Evolutionary conservation across 1,140 invertebrate species (phyloP), one percentile per base, ranked within the genome.

Genomic region (Saccostrea glomerata): DNA sequence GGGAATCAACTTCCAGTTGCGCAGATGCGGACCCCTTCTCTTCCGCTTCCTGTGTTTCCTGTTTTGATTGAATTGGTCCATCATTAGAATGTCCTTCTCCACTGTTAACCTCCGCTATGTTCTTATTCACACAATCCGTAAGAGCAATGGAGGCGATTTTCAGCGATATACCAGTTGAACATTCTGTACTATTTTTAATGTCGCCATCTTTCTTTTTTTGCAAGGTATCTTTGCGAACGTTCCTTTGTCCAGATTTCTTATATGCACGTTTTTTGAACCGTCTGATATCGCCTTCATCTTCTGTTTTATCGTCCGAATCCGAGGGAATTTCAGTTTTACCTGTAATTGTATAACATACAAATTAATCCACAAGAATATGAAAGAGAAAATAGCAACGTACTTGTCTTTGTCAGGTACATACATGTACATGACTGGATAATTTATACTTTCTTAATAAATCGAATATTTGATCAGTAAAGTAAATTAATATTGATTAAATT

Each of bases 31-130:
- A 60, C 54, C 84, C 86, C 11, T 84, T 89, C 23, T 89, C 86
- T n/a, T 56, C 82, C 7, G 87, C 56, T 25, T 91, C 89, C 88
- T 86, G 87, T 12, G 66, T 88, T 15, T 90, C 91, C 15, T 88
- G 88, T 6, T 54, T 47, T 54, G 82, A 15, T 47, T 20, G 82
- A n/a, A 15, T 54, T 17, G 40, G 15, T 47, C 12, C 23, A 47
- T 55, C 54, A 13, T 83, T 55, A 40, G 20, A 40, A 83, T 23
- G 54, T 83, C 23, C 11, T 20, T n/a, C n/a, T 55, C n/a, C 82
- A 84, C 17, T 6, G 36, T 84, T 84, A 36, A 17, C 25, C n/a
- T 84, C 82, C 20, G 20, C 9, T 54, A 84, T 15, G 17, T 84
- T 56, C 25, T 77, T 77, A 77, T 25, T 77, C 7, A 77, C 30